These are phyloP conservation scores for Alentia gelatinosa DNA, from an alignment of 2,888 invertebrate genomes.

Conservation along the genomic window DNA sequence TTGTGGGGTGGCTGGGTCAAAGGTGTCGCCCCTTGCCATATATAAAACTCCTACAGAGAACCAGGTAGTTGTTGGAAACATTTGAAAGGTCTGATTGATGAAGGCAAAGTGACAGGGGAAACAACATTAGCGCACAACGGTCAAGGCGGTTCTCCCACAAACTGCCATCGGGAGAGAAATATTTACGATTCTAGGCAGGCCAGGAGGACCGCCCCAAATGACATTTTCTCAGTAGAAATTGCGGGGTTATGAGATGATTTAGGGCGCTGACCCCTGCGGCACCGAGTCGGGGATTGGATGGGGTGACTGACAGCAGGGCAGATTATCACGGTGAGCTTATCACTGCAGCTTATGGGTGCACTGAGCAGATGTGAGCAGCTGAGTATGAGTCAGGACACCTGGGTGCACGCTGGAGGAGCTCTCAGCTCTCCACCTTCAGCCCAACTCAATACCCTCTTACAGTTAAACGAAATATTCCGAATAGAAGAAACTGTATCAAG, in stretches of 20 bases:
- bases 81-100: background rate
- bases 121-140: background rate
- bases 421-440: too few species aligned
- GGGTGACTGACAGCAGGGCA: background rate
- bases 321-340: background rate
- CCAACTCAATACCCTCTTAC: too few species aligned
- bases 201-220: background rate
- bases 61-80: background rate
- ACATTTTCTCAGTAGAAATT: background rate
- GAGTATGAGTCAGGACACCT: background rate
- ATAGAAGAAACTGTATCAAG: too few species aligned
- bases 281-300: background rate
- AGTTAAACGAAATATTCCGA: too few species aligned
- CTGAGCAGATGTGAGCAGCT: background rate
- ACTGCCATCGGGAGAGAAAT: background rate
- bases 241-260: background rate
- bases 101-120: background rate
- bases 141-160: background rate
- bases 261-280: background rate
- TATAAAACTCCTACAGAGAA: background rate
- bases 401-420: background rate
- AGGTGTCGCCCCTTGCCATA: background rate
- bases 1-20: too few species aligned
- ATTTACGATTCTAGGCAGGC: background rate
- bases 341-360: background rate